Percentiles rank a stretch among this genome's conserved stretches.
These are phyloP conservation scores for Papilio polytes DNA, from an alignment of 1,140 invertebrate genomes.

Conservation along the genomic window DNA sequence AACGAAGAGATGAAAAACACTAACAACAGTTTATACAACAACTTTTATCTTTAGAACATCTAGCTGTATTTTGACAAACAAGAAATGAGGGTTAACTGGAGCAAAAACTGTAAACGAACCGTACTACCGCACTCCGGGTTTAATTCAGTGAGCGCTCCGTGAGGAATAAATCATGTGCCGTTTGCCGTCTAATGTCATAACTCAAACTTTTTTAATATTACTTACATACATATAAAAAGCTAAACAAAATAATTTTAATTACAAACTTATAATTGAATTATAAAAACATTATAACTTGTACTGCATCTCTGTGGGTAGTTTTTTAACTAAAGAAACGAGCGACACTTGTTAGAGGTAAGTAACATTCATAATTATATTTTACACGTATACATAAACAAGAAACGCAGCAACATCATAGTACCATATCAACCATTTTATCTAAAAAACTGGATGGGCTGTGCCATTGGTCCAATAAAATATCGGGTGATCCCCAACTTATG, in stretches of 20 bases:
- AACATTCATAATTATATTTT: too few species aligned
- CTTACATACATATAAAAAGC: background rate
- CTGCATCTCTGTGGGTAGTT: background rate
- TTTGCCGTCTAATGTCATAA: constrained; percentile 15
- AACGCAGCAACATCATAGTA: too few species aligned
- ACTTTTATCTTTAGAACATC: constrained; percentile 2
- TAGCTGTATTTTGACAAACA: constrained; percentile 12
- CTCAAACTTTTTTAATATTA: constrained; percentile 18
- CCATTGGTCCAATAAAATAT: background rate
- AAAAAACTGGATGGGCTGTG: too few species aligned
- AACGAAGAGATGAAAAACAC: background rate
- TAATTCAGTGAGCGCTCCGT: constrained; percentile 16
- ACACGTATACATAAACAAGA: too few species aligned
- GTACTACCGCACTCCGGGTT: constrained; percentile 4
- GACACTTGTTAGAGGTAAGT: background rate
- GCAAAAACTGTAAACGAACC: constrained; percentile 22
- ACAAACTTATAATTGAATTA: background rate
- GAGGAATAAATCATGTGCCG: constrained; percentile 17
- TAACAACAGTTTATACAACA: background rate
- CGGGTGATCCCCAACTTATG: background rate
- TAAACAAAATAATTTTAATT: background rate
- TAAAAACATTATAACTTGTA: background rate
- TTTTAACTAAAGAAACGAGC: background rate
- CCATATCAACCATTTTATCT: too few species aligned
- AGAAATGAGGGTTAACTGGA: constrained; percentile 20